Base-by-base conservation (phyloP, 1,140 invertebrate species). In the Drosophila obscura region DNA sequence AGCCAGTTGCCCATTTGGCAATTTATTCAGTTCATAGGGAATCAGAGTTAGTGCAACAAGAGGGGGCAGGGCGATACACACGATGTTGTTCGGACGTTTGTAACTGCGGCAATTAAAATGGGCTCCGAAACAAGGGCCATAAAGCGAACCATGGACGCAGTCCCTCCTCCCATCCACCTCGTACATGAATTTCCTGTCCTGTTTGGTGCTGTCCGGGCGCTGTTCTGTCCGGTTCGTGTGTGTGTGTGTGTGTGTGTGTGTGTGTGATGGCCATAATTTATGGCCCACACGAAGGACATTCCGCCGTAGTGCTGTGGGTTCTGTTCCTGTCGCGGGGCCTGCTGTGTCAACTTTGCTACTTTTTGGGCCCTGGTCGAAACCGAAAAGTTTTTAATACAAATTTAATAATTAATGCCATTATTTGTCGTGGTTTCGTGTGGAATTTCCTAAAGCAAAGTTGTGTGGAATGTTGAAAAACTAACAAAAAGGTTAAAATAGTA, bases 31-130 rank as follows among this genome's bases (percentile, higher is more conserved):
- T 83, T 75, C 35, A 39, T 11, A 65, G 55, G 62, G 43, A 75
- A 74, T 75, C 55, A 60, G 69, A 72, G 59, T 57, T 56, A 56
- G 50, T 50, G 46, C 50, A 44, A 24, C 52, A 39, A 24, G 9
- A 39, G 53, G 24, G 51, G 39, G 43, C 35, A 39, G 53, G 7
- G 8, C 41, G 13, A 41, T 9, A 71, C 72, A 81, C 77, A 85
- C 72, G 67, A 69, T 77, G 73, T 74, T 62, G 62, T 58, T 77
- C n/a, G 56, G 63, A 55, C 80, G 64, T 77, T 73, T 80, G 73
- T 81, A 85, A 87, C 78, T 78, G 79, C 62, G 57, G 84, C 83
- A 87, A 87, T 87, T 87, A 87, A 83, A 73, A 73, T 39, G 11
- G 72, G 53, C 45, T 46, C 64, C 56, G 45, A 69, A 82, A 85